Base-by-base conservation (phyloP, 2,113 vertebrate genomes). In the Abramis brama region DNA sequence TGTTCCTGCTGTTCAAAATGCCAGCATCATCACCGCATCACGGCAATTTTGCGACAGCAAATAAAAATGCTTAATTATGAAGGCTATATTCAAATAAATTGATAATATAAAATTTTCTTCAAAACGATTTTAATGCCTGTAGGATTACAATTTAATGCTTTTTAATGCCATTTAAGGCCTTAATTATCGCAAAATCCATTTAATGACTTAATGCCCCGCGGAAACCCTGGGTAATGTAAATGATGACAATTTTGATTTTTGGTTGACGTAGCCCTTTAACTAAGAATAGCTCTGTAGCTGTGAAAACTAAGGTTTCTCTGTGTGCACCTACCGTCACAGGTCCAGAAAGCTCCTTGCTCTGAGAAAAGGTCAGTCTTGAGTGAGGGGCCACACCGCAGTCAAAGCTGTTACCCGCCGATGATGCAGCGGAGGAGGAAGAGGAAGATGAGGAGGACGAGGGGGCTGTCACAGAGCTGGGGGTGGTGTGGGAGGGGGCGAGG, bases 321-420 rank as follows among this genome's bases (percentile, higher is more conserved):
- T 12, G 36, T 39, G 82, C 13, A 82, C 94, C 90, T 90, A 95
- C 95, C 91, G 93, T 93, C 79, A 95, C 92, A 66, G 94, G 90
- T 52, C 93, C 93, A 0, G 93, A 47, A 66, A 90, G 57, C 75
- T 95, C 95, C 93, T 94, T 94, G 89, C 86, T 93, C 87, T 95
- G 95, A 71, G 94, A 91, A 87, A 94, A 95, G 84, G 91, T 91
- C 87, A 95, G 87, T 43, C 93, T 85, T 21, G 93, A 88, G 88
- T 94, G 94, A 85, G 92, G 88, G 64, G 93, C 66, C 82, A 94
- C 89, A 47, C 90, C 88, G 17, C 93, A 92, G 25, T 95, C 95
- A 7, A 94, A 95, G 74, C 90, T 86, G 79, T 91, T 93, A 6
- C 92, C 94, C 5, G 93, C 93, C 1, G 94, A 86, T 15, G 93